A percentile compares a stretch with the other conserved stretches of the same genome.
Conservation (phyloP, 2,113 vertebrate genomes). For the Odontophorus gujanensis region DNA sequence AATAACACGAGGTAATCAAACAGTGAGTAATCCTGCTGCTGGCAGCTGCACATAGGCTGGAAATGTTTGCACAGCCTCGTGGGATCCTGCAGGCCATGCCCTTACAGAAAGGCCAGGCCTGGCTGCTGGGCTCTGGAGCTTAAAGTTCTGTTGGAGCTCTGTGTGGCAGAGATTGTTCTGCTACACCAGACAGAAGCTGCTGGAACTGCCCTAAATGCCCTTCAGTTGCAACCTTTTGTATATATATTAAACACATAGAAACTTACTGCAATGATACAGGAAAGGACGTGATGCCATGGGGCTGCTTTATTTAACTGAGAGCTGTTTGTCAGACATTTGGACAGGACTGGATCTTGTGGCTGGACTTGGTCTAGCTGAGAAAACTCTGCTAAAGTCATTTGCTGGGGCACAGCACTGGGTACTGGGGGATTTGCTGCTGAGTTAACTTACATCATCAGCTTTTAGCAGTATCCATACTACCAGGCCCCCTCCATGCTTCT, state of each 20-base stretch:
- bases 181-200: background rate
- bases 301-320: background rate
- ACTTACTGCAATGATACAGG: background rate
- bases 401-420: fast-evolving
- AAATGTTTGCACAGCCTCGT: background rate
- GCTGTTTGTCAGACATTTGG: background rate
- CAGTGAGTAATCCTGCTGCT: background rate
- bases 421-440: background rate
- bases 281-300: background rate
- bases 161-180: background rate
- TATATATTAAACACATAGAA: fast-evolving
- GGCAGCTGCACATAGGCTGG: background rate
- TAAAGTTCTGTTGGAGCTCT: background rate
- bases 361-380: background rate
- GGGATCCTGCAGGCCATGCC: background rate
- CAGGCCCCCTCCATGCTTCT: background rate
- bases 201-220: background rate
- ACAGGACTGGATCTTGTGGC: background rate
- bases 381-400: background rate
- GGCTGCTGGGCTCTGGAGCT: background rate
- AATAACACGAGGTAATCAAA: background rate
- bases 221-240: background rate
- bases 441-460: background rate
- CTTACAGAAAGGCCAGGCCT: background rate
- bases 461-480: background rate